Base-by-base conservation (phyloP, 2,113 vertebrate genomes). In the Heterotilapia buettikoferi region DNA sequence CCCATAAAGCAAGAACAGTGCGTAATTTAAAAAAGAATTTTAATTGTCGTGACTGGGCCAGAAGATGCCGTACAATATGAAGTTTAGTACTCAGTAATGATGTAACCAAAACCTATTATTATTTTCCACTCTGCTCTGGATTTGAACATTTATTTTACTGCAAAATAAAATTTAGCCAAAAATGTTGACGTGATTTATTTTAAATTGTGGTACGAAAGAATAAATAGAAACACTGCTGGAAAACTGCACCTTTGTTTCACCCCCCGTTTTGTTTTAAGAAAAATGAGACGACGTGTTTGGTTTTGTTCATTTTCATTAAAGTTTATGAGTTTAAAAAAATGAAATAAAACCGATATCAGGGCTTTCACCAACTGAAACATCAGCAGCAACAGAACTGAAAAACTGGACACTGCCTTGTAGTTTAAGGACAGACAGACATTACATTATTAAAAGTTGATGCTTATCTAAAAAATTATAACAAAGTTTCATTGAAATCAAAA, bases 101-200 rank as follows among this genome's bases (percentile, higher is more conserved):
- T 86, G 47, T 88, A 88, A 86, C 36, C 57, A 52, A 66, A 79
- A 54, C 38, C 6, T 61, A 7, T 53, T 76, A 33, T 66, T 63
- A 61, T 76, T 14, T 80, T 86, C 29, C 59, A 47, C 33, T 82
- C 31, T 86, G 82, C 61, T 61, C 52, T 86, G 68, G 82, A 87
- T 66, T 71, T 81, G 18, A 45, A 54, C 40, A 21, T 36, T 18
- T 33, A 16, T 68, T 54, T 81, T 56, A 14, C 21, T 87, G 33
- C 26, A 40, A 82, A 90, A 92, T 89, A 90, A 93, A 89, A n/a
- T 83, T 87, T 84, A 84, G 84, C 81, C 76, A 86, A 81, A 79
- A 21, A 71, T 12, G 24, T 26, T 10, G 24, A 3, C 1, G 54
- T 85, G 16, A 11, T 66, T 88, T 43, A 29, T 89, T 89, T 43